A percentile compares a stretch with the other conserved stretches of the same genome.
These are phyloP conservation scores for Apodemia mormo DNA, from an alignment of 2,888 invertebrate species.

Conservation along the genomic window DNA sequence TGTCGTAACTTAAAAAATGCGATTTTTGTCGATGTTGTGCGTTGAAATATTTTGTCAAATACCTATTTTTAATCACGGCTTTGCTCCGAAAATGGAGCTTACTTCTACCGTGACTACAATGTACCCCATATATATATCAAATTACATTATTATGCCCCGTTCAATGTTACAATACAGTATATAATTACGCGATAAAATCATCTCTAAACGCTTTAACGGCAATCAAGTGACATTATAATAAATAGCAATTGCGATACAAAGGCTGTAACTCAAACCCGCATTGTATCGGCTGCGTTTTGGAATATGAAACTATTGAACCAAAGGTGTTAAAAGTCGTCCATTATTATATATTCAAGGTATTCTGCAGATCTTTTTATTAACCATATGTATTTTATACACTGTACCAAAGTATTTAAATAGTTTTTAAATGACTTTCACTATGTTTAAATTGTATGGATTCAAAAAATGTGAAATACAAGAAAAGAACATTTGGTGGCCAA, in stretches of 20 bases:
- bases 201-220: slow-evolving; percentile 47
- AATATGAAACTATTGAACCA: slow-evolving; percentile 5
- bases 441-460: too few relatives aligned
- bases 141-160: slow-evolving; percentile 2
- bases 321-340: slow-evolving; percentile 11
- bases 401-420: too few relatives aligned
- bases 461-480: too few relatives aligned
- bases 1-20: too few relatives aligned
- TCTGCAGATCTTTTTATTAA: not conserved
- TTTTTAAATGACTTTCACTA: too few relatives aligned
- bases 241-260: slow-evolving; percentile 22
- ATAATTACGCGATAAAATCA: slow-evolving; percentile 42
- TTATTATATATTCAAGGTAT: not conserved
- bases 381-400: not conserved
- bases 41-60: not conserved
- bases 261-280: slow-evolving; percentile 29
- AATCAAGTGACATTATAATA: slow-evolving; percentile 49
- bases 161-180: slow-evolving; percentile 28
- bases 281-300: slow-evolving; percentile 8
- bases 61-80: too few relatives aligned
- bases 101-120: not conserved
- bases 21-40: not conserved
- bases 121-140: slow-evolving; percentile 12
- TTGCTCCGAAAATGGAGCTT: too few relatives aligned
- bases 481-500: too few relatives aligned